Percentiles rank a stretch among this genome's conserved stretches.
Evolutionary conservation across 2,888 invertebrate genomes (phyloP).

Genomic region (Phyto melanocephala): DNA sequence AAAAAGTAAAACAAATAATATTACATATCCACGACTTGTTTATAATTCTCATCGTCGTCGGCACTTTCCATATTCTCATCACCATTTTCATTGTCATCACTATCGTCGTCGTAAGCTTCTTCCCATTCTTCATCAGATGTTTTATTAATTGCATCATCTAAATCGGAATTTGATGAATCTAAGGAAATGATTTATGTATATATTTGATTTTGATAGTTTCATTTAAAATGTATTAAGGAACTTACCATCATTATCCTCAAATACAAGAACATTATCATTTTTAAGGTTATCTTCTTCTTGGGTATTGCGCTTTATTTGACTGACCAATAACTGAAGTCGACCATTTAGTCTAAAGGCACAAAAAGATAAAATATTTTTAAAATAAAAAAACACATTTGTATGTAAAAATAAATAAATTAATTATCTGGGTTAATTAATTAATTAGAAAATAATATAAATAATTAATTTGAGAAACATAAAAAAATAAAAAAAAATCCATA

Average conservation of each 20-base stretch:
- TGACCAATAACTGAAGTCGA: conserved; percentile 76
- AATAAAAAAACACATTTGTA: too few species aligned
- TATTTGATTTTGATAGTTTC: background rate
- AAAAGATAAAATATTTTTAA: too few species aligned
- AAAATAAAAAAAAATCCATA: background rate
- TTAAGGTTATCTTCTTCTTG: conserved; percentile 73
- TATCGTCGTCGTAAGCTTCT: conserved; percentile 69
- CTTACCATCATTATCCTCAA: conserved; percentile 74
- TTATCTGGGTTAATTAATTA: too few species aligned
- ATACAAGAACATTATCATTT: conserved; percentile 72
- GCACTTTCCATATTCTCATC: conserved; percentile 59
- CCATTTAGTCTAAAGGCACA: conserved; percentile 73
- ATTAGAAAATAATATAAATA: too few species aligned
- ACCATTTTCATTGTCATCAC: conserved; percentile 62
- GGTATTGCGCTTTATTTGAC: conserved; percentile 76
- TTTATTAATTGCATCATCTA: conserved; percentile 68
- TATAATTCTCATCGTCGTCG: conserved; percentile 67
- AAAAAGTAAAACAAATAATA: too few species aligned
- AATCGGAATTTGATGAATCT: conserved; percentile 71
- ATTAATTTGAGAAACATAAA: too few species aligned
- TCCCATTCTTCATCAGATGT: conserved; percentile 71
- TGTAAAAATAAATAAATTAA: too few species aligned
- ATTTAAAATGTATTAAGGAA: background rate
- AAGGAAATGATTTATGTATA: background rate
- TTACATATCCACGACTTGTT: conserved; percentile 64